Conservation (phyloP, 1,140 invertebrate species). For the Drosophila willistoni region DNA sequence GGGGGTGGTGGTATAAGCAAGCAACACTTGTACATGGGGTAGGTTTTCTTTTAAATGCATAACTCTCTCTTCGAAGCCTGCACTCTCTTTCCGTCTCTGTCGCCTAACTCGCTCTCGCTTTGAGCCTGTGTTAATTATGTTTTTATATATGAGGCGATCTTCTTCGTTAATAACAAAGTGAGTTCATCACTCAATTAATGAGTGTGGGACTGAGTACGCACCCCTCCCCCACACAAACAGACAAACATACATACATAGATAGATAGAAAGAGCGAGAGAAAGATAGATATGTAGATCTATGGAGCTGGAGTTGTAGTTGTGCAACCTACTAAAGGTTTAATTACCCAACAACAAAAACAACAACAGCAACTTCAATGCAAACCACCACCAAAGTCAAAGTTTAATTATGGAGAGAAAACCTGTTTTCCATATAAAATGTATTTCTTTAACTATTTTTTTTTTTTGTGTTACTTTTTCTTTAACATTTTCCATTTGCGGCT, state of each 20-base stretch:
- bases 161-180: conserved; percentile 35
- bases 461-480: conserved; percentile 6
- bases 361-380: conserved; percentile 60
- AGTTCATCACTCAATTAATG: conserved; percentile 40
- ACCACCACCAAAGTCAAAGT: conserved; percentile 56
- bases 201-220: conserved; percentile 15
- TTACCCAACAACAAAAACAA: conserved; percentile 38
- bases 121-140: conserved; percentile 33
- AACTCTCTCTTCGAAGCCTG: conserved; percentile 14
- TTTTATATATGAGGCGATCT: conserved; percentile 37
- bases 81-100: conserved; percentile 16
- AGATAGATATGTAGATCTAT: conserved; percentile 6
- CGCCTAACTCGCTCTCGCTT: neutral
- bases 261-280: conserved; percentile 29
- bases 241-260: conserved; percentile 10
- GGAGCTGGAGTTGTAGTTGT: conserved; percentile 59
- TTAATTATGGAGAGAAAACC: conserved; percentile 50
- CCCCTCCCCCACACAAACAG: conserved; percentile 21
- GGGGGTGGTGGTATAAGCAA: neutral
- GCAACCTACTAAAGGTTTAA: conserved; percentile 67
- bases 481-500: conserved; percentile 42
- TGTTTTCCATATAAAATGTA: conserved; percentile 41
- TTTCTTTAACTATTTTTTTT: conserved; percentile 42
- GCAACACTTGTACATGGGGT: conserved; percentile 17
- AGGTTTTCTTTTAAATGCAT: conserved; percentile 26